phyloP scores from a whole-genome alignment of 1,140 invertebrate genomes.

The Tetragnatha versicolor region DNA sequence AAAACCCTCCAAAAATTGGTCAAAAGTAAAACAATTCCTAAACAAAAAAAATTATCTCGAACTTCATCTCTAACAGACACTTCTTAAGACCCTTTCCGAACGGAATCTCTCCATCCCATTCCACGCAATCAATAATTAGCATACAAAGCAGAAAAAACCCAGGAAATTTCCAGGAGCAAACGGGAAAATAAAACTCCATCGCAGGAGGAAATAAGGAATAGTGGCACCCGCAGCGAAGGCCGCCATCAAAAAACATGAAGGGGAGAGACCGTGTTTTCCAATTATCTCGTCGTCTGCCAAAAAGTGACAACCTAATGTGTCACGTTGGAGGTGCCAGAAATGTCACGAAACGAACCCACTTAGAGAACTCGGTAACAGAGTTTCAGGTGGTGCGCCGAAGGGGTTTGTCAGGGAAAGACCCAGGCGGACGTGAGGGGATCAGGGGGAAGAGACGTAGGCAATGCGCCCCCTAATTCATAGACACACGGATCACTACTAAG shows the following conservation, averaged over 20 bases:
- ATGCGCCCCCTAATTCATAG: no score
- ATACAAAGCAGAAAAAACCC: no score
- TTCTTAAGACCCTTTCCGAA: no score
- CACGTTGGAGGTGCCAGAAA: constrained; percentile 41
- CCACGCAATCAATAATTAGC: no score
- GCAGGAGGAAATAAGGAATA: not conserved
- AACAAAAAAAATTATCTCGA: no score
- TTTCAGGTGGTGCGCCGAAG: not conserved
- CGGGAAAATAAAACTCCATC: not conserved
- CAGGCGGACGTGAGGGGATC: not conserved
- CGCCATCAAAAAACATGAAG: constrained; percentile 36
- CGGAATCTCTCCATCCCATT: no score
- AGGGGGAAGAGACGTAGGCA: not conserved
- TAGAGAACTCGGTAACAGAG: constrained; percentile 30
- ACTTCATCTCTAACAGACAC: no score
- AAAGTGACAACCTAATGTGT: constrained; percentile 45
- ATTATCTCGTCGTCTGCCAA: constrained; percentile 44
- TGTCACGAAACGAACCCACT: constrained; percentile 39
- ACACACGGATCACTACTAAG: no score
- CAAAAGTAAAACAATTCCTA: no score
- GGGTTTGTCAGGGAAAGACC: not conserved
- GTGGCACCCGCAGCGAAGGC: not conserved
- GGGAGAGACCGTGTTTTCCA: constrained; percentile 35
- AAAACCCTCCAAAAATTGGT: no score
- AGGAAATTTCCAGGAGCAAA: not conserved